Base-by-base conservation (phyloP, 2,888 invertebrate genomes). In the Rhagium mordax region DNA sequence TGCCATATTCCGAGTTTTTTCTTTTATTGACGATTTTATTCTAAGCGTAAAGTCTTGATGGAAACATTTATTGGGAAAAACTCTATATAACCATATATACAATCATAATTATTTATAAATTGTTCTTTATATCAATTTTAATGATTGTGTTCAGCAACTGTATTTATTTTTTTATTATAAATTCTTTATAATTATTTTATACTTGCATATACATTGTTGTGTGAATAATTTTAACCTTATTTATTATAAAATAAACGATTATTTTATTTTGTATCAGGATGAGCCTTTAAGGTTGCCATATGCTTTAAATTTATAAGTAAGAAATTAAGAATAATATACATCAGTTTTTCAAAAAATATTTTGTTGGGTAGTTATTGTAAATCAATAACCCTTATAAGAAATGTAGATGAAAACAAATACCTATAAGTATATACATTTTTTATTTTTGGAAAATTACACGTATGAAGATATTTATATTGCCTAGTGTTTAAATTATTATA, bases 21-120 rank as follows among this genome's bases (percentile, higher is more conserved):
- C 16, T 64, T 24, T 24, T 24, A 55, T 20, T 55, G 27, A 21
- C 55, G 55, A 55, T 55, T 41, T 41, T 41, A 41, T 41, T 41
- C n/a, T 41, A 41, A 41, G 41, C 13, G n/a, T 41, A 41, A 41
- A 41, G 41, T 41, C 41, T 41, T 41, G 41, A 41, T 13, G n/a
- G 1, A 41, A 8, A 41, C 10, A n/a, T 41, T 41, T n/a, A 41
- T 41, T 41, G n/a, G 41, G 41, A 41, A 41, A 41, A 41, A 41
- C 41, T 41, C 41, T 24, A 3, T n/a, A n/a, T 41, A 13, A 41
- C 41, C 41, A 20, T 20, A 10, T 51, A 51, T 51, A 51, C 51
- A 18, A 51, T 51, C 41, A 41, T 41, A n/a, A 41, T 41, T 41
- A 2, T 41, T 41, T 13, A 29, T 2, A 41, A 41, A 41, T 41